These are phyloP conservation scores for Oncorhynchus nerka DNA, from an alignment of 2,113 vertebrate species.

Conservation along the genomic window DNA sequence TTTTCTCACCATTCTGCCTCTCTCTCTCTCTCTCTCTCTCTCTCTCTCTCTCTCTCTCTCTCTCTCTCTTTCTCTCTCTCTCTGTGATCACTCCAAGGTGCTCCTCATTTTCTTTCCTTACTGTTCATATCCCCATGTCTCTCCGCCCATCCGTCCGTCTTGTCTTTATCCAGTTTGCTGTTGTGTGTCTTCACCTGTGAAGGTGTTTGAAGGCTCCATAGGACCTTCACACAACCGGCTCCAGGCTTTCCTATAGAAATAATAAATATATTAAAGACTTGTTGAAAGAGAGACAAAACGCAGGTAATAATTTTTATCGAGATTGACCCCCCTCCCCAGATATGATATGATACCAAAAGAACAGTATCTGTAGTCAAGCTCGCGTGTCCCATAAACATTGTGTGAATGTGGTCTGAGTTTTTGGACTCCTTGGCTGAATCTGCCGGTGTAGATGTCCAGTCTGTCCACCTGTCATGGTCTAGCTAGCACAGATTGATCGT, in stretches of 20 bases:
- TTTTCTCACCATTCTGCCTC: conserved; percentile 14
- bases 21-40: conserved; percentile 23
- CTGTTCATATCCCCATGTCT: neutral
- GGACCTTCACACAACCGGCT: conserved; percentile 62
- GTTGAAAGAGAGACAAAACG: neutral
- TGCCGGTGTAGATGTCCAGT: conserved; percentile 9
- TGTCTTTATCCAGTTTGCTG: conserved; percentile 42
- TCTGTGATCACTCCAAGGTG: neutral
- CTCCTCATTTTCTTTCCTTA: neutral
- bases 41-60: conserved; percentile 4
- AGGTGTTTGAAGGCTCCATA: conserved; percentile 63
- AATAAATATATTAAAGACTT: conserved; percentile 9
- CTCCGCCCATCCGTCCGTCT: neutral
- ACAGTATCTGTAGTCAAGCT: conserved; percentile 30
- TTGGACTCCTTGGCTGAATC: conserved; percentile 19
- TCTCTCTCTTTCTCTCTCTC: neutral
- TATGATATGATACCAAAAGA: conserved; percentile 28
- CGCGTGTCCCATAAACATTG: neutral
- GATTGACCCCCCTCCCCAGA: conserved; percentile 20
- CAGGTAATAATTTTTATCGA: neutral
- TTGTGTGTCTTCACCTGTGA: conserved; percentile 35
- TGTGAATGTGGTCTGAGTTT: conserved; percentile 18
- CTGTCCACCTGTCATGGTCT: conserved; percentile 26
- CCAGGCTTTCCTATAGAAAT: conserved; percentile 19
- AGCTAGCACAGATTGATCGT: neutral